Evolutionary conservation across 1,140 invertebrate genomes (phyloP), one percentile per base, ranked within the genome.

Genomic region (Spodoptera frugiperda): DNA sequence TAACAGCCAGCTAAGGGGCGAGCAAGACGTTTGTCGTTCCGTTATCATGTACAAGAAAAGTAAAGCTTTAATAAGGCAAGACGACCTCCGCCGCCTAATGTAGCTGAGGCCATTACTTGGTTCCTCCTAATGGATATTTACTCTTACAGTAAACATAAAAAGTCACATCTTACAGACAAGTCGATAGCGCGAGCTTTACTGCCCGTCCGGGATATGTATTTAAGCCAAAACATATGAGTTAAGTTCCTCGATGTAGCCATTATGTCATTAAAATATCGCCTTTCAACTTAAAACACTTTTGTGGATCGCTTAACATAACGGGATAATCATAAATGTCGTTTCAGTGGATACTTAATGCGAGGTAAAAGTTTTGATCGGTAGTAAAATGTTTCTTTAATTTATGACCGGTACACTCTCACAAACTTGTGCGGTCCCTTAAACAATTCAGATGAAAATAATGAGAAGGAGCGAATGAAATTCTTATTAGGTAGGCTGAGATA

Each of bases 111-210:
- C 85, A 86, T 88, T 88, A 89, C 87, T 85, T 84, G 75, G 78
- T 59, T 78, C 44, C 77, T 55, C 83, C 79, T 89, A 89, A 89
- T 89, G 87, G 86, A 85, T 85, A 87, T 89, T 85, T 87, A 87
- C 85, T 82, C 84, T 87, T 72, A 73, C 78, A 80, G 75, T 75
- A 63, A 80, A 84, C 83, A 87, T 87, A 87, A 89, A 87, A 87
- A 83, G 76, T 81, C 80, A 86, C 85, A 82, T 82, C 79, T 80
- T 75, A 81, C 44, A 75, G 78, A 80, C 78, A 73, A 84, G 75
- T 82, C 82, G 81, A 83, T 82, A 82, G 55, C 61, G 46, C 49
- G 71, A 49, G 44, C 19, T 46, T 59, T 15, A 11, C 11, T 17
- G 14, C 8, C 19, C n/a, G 48, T n/a, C 8, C 8, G n/a, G 48